Evolutionary conservation across 2,888 invertebrate species (phyloP).

Genomic region (Leptopterna dolabrata): DNA sequence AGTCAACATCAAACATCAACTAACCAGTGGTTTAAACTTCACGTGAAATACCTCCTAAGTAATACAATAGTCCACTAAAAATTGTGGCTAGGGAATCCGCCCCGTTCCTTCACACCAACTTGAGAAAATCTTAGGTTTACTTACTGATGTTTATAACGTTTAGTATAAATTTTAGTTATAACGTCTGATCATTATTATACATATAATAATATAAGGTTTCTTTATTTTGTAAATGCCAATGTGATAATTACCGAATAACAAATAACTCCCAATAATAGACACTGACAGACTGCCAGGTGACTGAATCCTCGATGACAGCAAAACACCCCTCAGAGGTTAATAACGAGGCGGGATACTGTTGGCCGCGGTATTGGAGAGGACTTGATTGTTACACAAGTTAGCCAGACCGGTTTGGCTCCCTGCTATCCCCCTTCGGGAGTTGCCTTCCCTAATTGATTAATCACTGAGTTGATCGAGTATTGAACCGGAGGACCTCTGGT

Average conservation of each 20-base stretch:
- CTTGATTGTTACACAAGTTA: slow-evolving; percentile 32
- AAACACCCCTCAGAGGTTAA: slow-evolving; percentile 36
- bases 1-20: too few species aligned
- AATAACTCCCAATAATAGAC: background rate
- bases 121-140: too few species aligned
- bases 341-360: slow-evolving; percentile 24
- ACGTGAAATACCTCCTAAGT: too few species aligned
- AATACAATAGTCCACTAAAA: too few species aligned
- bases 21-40: too few species aligned
- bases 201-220: too few species aligned
- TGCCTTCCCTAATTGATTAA: slow-evolving; percentile 33
- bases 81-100: too few species aligned
- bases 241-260: background rate
- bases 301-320: background rate
- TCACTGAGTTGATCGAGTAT: slow-evolving; percentile 42
- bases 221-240: too few species aligned
- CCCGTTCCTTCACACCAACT: too few species aligned
- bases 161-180: too few species aligned
- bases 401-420: slow-evolving; percentile 1
- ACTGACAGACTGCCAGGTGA: background rate
- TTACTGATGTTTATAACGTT: too few species aligned
- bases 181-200: too few species aligned
- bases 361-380: slow-evolving; percentile 24
- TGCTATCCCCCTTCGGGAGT: background rate
- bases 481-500: slow-evolving; percentile 1